Evolutionary conservation across 2,113 vertebrate species (phyloP), one percentile per base, ranked within the genome.

Genomic region (Brachyhypopomus occidentalis): DNA sequence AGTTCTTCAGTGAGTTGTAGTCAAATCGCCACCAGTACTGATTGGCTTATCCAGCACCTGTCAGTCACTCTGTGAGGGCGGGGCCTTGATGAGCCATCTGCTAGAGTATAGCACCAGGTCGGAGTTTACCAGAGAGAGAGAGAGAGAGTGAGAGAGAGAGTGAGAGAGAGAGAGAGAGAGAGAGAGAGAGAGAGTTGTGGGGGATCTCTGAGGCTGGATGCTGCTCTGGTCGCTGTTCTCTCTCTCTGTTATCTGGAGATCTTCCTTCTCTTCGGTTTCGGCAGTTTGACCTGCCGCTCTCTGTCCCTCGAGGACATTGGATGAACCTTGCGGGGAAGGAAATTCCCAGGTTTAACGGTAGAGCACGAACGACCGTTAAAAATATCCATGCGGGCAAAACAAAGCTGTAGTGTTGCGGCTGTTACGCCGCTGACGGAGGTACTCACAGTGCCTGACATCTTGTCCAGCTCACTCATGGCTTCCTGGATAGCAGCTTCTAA

Each of bases 181-280:
- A 66, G 69, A 34, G 70, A 66, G 73, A 27, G 8, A 71, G 23
- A 20, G 38, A 38, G 77, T 75, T 77, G 69, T 73, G 55, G 55
- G 38, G 72, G 75, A 92, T 87, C 90, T 85, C 79, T 63, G 84
- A 89, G 86, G 88, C 89, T 89, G 87, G 93, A 92, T 82, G 91
- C 91, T 91, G 91, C 79, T 87, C 90, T 86, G 86, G 89, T 87
- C 92, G 88, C 92, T 91, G 90, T 94, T 87, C 63, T 94, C 91
- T 97, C 94, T 96, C 95, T 96, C 91, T 98, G 98, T 97, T 98
- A 99, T 99, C 98, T 99, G 93, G 98, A 99, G 91, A 99, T 98
- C 92, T 99, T 99, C 93, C 98, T 97, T 93, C 97, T 96, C 93
- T 99, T 99, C 88, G 96, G 95, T 84, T 99, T 99, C 86, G 98